Evolutionary conservation across 2,888 invertebrate species (phyloP), one percentile per base, ranked within the genome.

Genomic region (Onchidella celtica): DNA sequence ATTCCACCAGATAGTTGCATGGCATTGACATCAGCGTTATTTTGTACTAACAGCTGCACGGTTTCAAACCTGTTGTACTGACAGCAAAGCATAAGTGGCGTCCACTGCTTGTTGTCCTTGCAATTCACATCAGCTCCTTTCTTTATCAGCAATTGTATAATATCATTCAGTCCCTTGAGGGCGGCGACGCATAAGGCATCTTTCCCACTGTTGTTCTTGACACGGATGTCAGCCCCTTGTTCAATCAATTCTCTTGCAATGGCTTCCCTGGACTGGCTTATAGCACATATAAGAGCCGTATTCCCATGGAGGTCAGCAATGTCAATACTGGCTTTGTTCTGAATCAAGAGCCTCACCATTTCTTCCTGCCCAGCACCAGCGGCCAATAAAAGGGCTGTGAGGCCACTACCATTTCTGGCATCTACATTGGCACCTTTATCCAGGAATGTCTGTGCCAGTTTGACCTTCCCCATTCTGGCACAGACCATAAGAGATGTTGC

Each of bases 1-100:
- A 86, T 87, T 70, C 85, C 87, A 3, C 89, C 89, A 47, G 85
- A 81, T n/a, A 86, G 83, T 68, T 89, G 87, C 24, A 87, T 86
- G 24, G 87, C 81, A 81, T 87, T 88, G 11, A 88, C 66, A 11
- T 66, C 32, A 14, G 66, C 66, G 4, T 21, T 9, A 9, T 4
- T 32, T 3, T 66, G 29, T 29, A 66, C 9, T 4, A 66, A 21
- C 29, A 66, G 32, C 32, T 66, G 6, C 3, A 69, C 40, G 3
- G 69, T 38, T 40, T 69, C 69, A n/a, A 4, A 24, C 9, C 38
- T n/a, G n/a, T 24, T 24, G 24, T 14, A 69, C 38, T 69, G 69
- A 38, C 11, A 14, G 24, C 38, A 6, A 3, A 17, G 6, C 69
- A 69, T 69, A 9, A 69, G 38, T 11, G 69, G 69, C n/a, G 69